A percentile compares a stretch with the other conserved stretches of the same genome.
phyloP scores from a whole-genome alignment of 1,140 invertebrate genomes.

The Drosophila hydei region DNA sequence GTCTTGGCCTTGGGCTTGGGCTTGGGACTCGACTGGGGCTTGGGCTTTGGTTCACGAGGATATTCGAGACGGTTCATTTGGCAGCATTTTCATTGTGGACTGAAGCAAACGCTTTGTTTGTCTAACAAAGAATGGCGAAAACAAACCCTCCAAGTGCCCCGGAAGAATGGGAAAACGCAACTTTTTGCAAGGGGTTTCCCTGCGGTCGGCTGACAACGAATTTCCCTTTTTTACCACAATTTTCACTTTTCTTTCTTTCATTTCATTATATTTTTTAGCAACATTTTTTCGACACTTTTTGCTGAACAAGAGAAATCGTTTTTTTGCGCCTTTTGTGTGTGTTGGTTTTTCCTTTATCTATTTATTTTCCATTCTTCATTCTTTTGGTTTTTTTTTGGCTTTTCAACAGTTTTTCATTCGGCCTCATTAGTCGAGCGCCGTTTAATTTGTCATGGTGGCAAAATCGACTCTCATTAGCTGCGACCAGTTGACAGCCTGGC shows the following conservation, averaged over 20 bases:
- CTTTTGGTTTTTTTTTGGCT: conserved; percentile 52
- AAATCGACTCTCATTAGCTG: conserved; percentile 70
- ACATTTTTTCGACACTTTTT: conserved; percentile 58
- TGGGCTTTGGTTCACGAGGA: conserved; percentile 1
- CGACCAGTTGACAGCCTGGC: conserved; percentile 36
- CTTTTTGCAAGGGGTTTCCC: conserved; percentile 65
- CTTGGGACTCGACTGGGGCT: neutral
- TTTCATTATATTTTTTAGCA: conserved; percentile 30
- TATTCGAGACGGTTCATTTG: conserved; percentile 70
- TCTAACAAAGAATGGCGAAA: conserved; percentile 71
- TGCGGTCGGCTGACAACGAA: conserved; percentile 40
- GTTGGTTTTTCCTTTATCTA: conserved; percentile 27
- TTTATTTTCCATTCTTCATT: neutral
- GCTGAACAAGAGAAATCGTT: conserved; percentile 65
- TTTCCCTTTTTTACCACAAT: conserved; percentile 18
- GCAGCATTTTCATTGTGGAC: conserved; percentile 48
- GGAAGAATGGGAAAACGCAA: conserved; percentile 7
- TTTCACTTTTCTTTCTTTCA: conserved; percentile 19
- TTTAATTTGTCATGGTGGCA: conserved; percentile 74
- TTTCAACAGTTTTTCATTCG: conserved; percentile 61
- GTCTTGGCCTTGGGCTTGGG: conserved; percentile 31
- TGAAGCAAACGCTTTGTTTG: conserved; percentile 68
- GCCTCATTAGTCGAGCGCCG: conserved; percentile 71
- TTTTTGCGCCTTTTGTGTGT: conserved; percentile 67
- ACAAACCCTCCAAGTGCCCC: conserved; percentile 61